phyloP scores from a whole-genome alignment of 2,797 vertebrate genomes.

The Malacoraja senta region DNA sequence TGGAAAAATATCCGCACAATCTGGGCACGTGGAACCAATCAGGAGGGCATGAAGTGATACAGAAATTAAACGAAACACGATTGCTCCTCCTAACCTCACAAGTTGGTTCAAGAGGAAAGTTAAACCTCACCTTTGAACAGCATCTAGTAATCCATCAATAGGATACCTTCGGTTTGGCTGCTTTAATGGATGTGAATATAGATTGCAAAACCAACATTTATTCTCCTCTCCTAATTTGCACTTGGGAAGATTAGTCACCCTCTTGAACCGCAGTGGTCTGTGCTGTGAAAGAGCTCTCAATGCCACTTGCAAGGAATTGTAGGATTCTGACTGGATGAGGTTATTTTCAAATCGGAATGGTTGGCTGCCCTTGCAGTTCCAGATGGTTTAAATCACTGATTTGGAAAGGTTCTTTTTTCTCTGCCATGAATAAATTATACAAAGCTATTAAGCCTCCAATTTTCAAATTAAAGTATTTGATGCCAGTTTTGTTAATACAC shows the following conservation, averaged over 20 bases:
- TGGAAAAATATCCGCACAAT: not conserved
- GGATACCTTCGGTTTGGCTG: not conserved
- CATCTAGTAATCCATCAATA: not conserved
- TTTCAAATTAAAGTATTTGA: not conserved
- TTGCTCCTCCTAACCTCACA: not conserved
- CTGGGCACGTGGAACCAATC: not conserved
- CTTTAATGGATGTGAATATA: not conserved
- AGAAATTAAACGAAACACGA: not conserved
- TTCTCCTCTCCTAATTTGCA: not conserved
- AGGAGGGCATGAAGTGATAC: no score
- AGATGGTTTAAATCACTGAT: not conserved
- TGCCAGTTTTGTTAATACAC: not conserved
- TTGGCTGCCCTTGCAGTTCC: not conserved
- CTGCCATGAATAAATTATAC: not conserved
- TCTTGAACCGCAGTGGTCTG: not conserved
- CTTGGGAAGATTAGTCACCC: not conserved
- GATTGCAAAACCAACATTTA: not conserved
- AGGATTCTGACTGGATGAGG: not conserved
- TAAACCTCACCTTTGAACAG: not conserved
- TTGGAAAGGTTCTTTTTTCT: not conserved
- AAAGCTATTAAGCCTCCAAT: not conserved
- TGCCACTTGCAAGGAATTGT: not conserved
- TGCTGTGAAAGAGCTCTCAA: not conserved
- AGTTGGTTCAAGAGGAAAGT: not conserved
- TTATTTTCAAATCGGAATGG: no score